These are phyloP conservation scores for Corythornis madagascariensis DNA, from an alignment of 2,113 vertebrate genomes.

Conservation along the genomic window DNA sequence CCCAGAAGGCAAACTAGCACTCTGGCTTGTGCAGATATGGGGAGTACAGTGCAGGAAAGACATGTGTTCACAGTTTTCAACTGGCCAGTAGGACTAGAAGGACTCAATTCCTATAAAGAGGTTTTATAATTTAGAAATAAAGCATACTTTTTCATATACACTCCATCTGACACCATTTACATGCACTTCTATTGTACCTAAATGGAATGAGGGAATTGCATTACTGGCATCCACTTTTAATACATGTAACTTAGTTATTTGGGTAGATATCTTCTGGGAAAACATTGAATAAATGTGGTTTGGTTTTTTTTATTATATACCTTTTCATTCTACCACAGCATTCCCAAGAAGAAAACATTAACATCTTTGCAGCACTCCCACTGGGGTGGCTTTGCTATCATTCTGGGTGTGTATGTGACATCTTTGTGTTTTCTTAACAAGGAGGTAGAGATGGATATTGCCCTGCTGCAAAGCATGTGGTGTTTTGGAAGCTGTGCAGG, in stretches of 20 bases:
- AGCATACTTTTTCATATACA: not conserved
- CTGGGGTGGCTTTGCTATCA: not conserved
- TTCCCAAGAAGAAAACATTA: not conserved
- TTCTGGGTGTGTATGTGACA: accelerated
- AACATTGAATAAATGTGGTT: accelerated
- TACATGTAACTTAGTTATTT: not conserved
- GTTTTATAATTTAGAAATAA: not conserved
- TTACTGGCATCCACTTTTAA: not conserved
- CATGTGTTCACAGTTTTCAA: not conserved
- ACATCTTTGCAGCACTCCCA: not conserved
- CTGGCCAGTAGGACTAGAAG: not conserved
- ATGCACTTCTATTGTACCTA: too few relatives aligned
- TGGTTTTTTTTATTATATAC: not conserved
- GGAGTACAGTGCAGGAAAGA: not conserved
- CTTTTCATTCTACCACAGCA: not conserved
- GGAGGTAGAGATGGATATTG: not conserved
- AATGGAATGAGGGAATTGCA: too few relatives aligned
- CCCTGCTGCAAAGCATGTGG: not conserved
- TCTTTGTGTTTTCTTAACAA: not conserved
- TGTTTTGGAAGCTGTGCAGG: not conserved
- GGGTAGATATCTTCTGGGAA: not conserved
- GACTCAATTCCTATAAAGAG: not conserved
- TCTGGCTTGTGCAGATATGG: not conserved
- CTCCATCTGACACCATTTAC: not conserved
- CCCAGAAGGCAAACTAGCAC: not conserved